Conservation (phyloP, 2,888 invertebrate genomes). For the Muscina levida region DNA sequence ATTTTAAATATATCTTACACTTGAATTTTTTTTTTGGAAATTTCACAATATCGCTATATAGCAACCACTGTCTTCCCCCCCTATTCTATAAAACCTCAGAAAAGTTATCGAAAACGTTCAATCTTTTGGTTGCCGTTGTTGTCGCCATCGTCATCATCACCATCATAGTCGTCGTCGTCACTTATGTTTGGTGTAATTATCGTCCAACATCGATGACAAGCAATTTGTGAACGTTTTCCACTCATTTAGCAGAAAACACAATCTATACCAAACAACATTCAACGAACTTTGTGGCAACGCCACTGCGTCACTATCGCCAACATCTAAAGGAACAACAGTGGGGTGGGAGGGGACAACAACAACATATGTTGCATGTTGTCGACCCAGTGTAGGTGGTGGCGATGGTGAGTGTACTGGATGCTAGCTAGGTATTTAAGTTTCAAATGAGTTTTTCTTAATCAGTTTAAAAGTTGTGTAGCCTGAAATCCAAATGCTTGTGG, state of each 20-base stretch:
- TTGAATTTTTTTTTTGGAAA: too few species aligned
- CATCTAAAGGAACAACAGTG: background rate
- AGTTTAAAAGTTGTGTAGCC: conserved; percentile 32
- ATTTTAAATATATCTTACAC: too few species aligned
- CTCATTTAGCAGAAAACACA: conserved; percentile 36
- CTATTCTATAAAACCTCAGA: conserved; percentile 3
- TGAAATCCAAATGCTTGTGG: too few species aligned
- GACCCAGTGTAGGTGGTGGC: too few species aligned
- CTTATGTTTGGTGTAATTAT: conserved; percentile 67
- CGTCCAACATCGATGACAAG: conserved; percentile 68
- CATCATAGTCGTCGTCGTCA: conserved; percentile 45
- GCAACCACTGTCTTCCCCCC: background rate
- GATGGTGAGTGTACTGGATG: too few species aligned
- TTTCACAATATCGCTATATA: too few species aligned
- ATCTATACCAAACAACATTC: conserved; percentile 4
- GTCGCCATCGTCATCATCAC: background rate
- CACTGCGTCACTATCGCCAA: conserved; percentile 36
- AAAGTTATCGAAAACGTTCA: conserved; percentile 48
- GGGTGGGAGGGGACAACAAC: background rate
- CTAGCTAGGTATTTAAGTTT: conserved; percentile 39
- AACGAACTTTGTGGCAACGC: conserved; percentile 6
- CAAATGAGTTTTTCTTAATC: conserved; percentile 48
- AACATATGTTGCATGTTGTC: too few species aligned
- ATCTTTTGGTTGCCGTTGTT: conserved; percentile 24
- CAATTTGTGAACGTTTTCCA: conserved; percentile 65